Base-by-base conservation (phyloP, 2,113 vertebrate species). In the Triplophysa dalaica region DNA sequence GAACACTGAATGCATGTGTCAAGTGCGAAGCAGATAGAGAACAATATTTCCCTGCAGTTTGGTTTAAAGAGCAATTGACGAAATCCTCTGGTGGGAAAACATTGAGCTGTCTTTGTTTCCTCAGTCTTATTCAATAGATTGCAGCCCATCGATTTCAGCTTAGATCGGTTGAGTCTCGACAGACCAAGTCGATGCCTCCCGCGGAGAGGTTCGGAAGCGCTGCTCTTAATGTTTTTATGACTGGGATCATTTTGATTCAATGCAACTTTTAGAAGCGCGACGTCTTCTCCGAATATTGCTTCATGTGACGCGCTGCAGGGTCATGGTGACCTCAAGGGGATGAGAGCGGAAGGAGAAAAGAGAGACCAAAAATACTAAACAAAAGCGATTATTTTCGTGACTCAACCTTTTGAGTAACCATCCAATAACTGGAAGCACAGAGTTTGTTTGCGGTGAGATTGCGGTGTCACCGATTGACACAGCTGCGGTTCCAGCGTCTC, bases 401-500 rank as follows among this genome's bases (percentile, higher is more conserved):
- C 13, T 17, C 21, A 48, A 19, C 45, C 61, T 74, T 84, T 58
- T 81, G 45, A 63, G 82, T 77, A 87, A 90, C 88, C 80, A 86
- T 82, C 81, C 58, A 64, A 80, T 87, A 86, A 87, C 81, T 33
- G 70, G 63, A 17, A 29, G 19, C 66, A 19, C 11, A 16, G 24
- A 65, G 72, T 33, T 33, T 56, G 69, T 68, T 81, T 73, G 70
- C 43, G 16, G 21, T 22, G 67, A 70, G 54, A 41, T 69, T 89
- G 90, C 81, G 45, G 75, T 85, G 84, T 88, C 91, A 92, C 86
- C 88, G 91, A 90, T 91, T 94, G 92, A 91, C 93, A 89, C 92
- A 92, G 93, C 91, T 93, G 92, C 87, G 90, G 88, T 89, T 87
- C 90, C 87, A 93, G 84, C 89, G 86, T 38, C 88, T 90, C 90